Evolutionary conservation across 2,888 invertebrate genomes (phyloP).

Genomic region (Caenorhabditis angaria): DNA sequence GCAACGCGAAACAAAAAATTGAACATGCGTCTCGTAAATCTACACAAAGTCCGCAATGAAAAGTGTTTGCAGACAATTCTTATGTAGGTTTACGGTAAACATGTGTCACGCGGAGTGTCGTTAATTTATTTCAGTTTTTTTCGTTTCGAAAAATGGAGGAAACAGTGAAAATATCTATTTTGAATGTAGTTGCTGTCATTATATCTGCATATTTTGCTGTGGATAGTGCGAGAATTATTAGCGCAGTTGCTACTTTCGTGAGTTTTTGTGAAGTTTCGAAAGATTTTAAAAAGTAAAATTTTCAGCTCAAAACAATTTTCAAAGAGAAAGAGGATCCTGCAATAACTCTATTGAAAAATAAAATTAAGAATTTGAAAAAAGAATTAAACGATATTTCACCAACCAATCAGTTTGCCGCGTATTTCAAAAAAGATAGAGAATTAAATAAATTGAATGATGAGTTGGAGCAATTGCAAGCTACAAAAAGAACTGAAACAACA

Average conservation of each 20-base stretch:
- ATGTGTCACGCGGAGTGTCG: not conserved
- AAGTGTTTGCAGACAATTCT: not conserved
- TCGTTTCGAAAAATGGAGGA: not conserved
- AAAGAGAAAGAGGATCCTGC: constrained; percentile 15
- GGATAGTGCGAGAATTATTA: constrained; percentile 22
- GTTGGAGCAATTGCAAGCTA: constrained; percentile 18
- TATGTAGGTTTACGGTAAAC: not conserved
- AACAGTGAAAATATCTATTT: constrained; percentile 23
- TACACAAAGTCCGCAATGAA: not conserved
- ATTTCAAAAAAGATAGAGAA: constrained; percentile 51
- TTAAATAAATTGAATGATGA: constrained; percentile 40
- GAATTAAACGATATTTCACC: constrained; percentile 44
- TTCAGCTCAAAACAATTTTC: constrained; percentile 17
- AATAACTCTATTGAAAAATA: constrained; percentile 14
- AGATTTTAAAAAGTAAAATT: constrained; percentile 8
- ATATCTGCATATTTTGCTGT: constrained; percentile 34
- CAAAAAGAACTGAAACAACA: constrained; percentile 11
- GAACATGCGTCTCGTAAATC: too few species aligned
- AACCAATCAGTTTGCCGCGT: constrained; percentile 41
- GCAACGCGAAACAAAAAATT: not conserved
- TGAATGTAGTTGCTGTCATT: constrained; percentile 29
- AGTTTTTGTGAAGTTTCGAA: constrained; percentile 8
- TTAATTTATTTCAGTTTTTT: not conserved
- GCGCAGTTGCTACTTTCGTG: constrained; percentile 11
- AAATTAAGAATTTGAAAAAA: constrained; percentile 17